Percentiles rank a stretch among this genome's conserved stretches.
These are phyloP conservation scores for Trachythela sp. DNA, from an alignment of 64 coral and sea anemone genomes.

Conservation along the genomic window DNA sequence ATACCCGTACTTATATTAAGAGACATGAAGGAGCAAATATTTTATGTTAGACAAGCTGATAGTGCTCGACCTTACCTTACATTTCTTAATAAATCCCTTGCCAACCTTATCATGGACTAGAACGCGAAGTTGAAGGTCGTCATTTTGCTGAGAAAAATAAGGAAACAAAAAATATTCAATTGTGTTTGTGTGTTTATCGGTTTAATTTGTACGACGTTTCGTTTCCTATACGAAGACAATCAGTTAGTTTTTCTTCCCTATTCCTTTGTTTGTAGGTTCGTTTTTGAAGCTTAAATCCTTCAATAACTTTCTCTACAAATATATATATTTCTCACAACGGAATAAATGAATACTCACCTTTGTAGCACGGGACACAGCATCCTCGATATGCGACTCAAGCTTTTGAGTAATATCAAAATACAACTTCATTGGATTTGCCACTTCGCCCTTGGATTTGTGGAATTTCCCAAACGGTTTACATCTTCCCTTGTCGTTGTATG, in stretches of 20 bases:
- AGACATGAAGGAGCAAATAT: no score
- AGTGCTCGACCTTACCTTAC: conserved; percentile 45
- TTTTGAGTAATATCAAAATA: conserved; percentile 85
- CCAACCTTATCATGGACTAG: conserved; percentile 80
- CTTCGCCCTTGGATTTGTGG: conserved; percentile 60
- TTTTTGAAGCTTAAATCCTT: no score
- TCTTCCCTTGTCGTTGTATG: conserved; percentile 85
- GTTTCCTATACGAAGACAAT: no score
- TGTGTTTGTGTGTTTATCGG: neutral
- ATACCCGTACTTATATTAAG: no score
- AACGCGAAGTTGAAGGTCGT: conserved; percentile 65
- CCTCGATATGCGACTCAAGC: conserved; percentile 58
- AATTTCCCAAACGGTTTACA: conserved; percentile 84
- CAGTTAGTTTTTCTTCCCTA: neutral
- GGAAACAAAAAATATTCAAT: neutral
- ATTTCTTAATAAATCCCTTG: conserved; percentile 86
- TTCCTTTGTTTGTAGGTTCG: neutral
- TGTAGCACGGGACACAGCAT: conserved; percentile 58
- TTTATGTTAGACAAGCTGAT: no score
- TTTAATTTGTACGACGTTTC: no score
- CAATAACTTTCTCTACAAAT: no score
- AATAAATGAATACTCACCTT: conserved; percentile 38
- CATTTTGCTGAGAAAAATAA: conserved; percentile 60
- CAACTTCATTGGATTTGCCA: conserved; percentile 65
- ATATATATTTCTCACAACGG: neutral